These are phyloP conservation scores for Dryobota labecula DNA, from an alignment of 2,888 invertebrate species.

Conservation along the genomic window DNA sequence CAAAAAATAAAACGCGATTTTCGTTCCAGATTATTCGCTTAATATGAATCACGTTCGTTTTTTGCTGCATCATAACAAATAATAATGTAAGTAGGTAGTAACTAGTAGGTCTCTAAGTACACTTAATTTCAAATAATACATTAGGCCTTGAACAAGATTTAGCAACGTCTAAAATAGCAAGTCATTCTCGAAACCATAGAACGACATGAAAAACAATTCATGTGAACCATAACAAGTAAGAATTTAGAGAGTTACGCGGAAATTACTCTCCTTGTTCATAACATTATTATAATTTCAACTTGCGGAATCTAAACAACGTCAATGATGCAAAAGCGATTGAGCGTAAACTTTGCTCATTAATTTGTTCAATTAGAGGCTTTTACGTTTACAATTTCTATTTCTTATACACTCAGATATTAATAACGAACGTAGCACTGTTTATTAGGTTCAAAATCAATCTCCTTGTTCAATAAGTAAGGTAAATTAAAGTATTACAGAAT, in stretches of 20 bases:
- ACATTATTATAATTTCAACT: conserved; percentile 56
- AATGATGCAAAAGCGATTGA: conserved; percentile 59
- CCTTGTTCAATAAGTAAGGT: conserved; percentile 1
- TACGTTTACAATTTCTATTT: conserved; percentile 23
- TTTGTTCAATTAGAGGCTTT: conserved; percentile 51
- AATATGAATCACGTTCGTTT: conserved; percentile 41
- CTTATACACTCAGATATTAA: conserved; percentile 16
- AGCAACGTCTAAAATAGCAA: conserved; percentile 30
- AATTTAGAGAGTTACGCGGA: conserved; percentile 61
- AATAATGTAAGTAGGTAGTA: conserved; percentile 18
- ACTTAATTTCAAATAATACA: conserved; percentile 39
- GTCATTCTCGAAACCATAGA: conserved; percentile 23
- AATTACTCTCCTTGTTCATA: conserved; percentile 54
- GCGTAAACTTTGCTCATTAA: conserved; percentile 56
- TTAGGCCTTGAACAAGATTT: conserved; percentile 58
- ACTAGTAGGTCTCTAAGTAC: conserved; percentile 25
- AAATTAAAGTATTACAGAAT: too few species aligned
- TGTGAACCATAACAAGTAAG: conserved; percentile 41
- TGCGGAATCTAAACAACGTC: conserved; percentile 56
- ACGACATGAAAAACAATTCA: conserved; percentile 2
- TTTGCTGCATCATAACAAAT: conserved; percentile 46
- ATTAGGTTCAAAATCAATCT: conserved; percentile 29
- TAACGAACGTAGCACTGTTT: background rate
- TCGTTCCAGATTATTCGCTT: conserved; percentile 50
- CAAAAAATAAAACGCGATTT: conserved; percentile 36